Base-by-base conservation (phyloP, 2,888 invertebrate genomes). In the Endomychus coccineus region DNA sequence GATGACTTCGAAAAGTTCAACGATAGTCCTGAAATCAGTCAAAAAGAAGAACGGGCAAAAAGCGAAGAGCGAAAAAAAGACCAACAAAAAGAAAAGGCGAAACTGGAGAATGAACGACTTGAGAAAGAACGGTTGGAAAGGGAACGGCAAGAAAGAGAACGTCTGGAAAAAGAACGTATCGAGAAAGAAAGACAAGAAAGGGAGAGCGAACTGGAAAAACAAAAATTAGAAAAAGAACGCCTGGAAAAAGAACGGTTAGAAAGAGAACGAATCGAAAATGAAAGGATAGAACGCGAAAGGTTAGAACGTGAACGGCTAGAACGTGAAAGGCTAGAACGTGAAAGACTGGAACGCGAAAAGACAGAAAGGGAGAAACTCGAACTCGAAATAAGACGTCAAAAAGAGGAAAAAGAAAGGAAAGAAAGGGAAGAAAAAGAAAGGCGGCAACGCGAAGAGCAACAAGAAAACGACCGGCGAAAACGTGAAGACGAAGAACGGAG, bases 241-340 rank as follows among this genome's bases (percentile, higher is more conserved):
- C 35, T 70, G 62, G 63, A 63, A 44, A 42, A 46, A 10, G 53
- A 58, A 33, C 55, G 47, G 34, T 33, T 52, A 34, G 57, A 56
- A 37, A 55, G 56, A 40, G 59, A 62, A 40, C 61, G 68, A 27
- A 69, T 64, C 55, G 71, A 72, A 41, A 67, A 61, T 52, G 58
- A 66, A 48, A 65, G 53, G 28, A 64, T 66, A 36, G 68, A 69
- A 33, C 44, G 58, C 29, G 39, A 43, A 42, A 39, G 34, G 6
- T 53, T 49, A 23, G 63, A 68, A 38, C 63, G 46, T 31, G 46
- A 52, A 41, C 50, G 51, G 30, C 42, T 39, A 11, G 45, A 50
- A 24, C 49, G 51, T 17, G 27, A 69, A 61, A 48, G 43, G 48
- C 9, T 68, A 63, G 60, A 61, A 42, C 40, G 43, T 9, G 51